Conservation (phyloP, 1,140 invertebrate species). For the Carposina sasakii region DNA sequence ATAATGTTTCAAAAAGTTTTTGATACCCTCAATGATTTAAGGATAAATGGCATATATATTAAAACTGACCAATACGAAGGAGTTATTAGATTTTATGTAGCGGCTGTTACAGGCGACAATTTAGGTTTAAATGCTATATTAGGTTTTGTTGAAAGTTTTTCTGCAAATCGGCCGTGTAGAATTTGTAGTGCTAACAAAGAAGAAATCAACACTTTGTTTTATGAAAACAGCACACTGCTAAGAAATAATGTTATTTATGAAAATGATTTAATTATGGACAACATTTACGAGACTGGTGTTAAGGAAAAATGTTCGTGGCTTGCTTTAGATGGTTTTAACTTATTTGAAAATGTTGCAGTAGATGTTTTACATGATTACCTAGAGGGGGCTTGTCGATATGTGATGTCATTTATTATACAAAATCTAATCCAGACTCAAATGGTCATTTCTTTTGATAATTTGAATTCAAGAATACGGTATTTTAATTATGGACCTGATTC, state of each 20-base stretch:
- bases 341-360: conserved; percentile 41
- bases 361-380: conserved; percentile 60
- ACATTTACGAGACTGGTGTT: conserved; percentile 23
- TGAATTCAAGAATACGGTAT: conserved; percentile 19
- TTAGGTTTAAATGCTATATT: conserved; percentile 33
- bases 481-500: conserved; percentile 10
- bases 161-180: conserved; percentile 33
- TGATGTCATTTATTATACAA: conserved; percentile 38
- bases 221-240: conserved; percentile 10
- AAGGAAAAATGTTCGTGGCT: conserved; percentile 46
- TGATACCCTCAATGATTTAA: conserved; percentile 9
- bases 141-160: conserved; percentile 36
- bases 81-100: conserved; percentile 29
- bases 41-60: conserved; percentile 1
- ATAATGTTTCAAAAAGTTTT: conserved; percentile 11
- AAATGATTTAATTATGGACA: conserved; percentile 8
- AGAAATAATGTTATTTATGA: neutral
- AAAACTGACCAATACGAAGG: conserved; percentile 2
- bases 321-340: conserved; percentile 38
- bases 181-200: conserved; percentile 27
- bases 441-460: conserved; percentile 11
- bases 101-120: conserved; percentile 37
- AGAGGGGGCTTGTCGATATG: conserved; percentile 48
- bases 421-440: conserved; percentile 29
- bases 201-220: conserved; percentile 12